Evolutionary conservation across 1,140 invertebrate species (phyloP).

Genomic region (Heterodera schachtii): DNA sequence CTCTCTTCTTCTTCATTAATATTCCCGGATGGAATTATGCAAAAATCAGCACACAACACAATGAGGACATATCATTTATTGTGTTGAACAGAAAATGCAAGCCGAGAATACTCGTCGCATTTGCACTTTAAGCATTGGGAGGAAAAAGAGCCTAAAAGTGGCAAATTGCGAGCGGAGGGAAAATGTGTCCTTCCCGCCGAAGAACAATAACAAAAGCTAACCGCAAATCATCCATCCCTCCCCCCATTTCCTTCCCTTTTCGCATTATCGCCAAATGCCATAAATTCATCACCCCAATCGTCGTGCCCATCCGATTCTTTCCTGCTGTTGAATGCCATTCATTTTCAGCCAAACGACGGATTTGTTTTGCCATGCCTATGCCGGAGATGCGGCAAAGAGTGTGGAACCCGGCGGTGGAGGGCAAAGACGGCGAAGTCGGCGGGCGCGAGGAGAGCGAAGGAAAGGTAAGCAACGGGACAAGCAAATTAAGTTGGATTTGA

Average conservation of each 20-base stretch:
- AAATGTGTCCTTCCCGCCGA: background rate
- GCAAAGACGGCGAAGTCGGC: background rate
- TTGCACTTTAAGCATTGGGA: too few relatives aligned
- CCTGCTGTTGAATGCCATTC: background rate
- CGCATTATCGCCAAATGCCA: background rate
- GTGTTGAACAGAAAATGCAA: background rate
- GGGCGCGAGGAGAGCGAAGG: background rate
- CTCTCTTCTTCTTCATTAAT: background rate
- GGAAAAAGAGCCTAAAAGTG: background rate
- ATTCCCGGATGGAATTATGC: constrained; percentile 19
- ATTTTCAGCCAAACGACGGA: background rate
- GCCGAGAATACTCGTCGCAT: too few relatives aligned
- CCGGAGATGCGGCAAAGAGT: background rate
- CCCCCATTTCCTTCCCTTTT: background rate
- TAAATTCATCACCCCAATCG: background rate
- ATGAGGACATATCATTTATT: background rate
- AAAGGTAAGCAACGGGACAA: too few relatives aligned
- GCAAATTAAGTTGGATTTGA: too few relatives aligned
- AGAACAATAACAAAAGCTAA: too few relatives aligned
- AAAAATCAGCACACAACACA: background rate
- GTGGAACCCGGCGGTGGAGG: background rate
- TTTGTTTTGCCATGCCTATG: background rate
- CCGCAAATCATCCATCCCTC: too few relatives aligned
- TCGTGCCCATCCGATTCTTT: background rate
- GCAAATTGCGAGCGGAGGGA: too few relatives aligned